Evolutionary conservation across 2,888 invertebrate genomes (phyloP), one percentile per base, ranked within the genome.

Genomic region (Linhomoeus sp.): DNA sequence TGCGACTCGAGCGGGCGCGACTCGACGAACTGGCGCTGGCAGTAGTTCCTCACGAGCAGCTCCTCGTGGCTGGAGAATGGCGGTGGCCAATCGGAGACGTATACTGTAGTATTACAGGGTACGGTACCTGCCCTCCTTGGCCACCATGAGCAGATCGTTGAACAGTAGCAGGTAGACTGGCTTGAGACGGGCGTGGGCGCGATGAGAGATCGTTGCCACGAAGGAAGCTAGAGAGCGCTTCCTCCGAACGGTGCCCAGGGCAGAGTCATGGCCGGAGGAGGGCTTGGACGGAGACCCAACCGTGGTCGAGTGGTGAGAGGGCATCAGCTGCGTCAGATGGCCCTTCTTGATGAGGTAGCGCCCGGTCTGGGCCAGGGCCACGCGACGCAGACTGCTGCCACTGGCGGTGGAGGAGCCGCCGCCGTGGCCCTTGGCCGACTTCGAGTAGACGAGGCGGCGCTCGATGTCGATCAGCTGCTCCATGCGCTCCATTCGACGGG

Each of bases 81-180:
- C 19, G 33, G 45, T 19, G 5, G 17, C 7, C 7, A 20, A 44
- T 41, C 12, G 9, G 17, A 25, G 22, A 15, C 5, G n/a, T 37
- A 40, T 40, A 20, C 12, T 17, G 38, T 12, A 33, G 12, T 33
- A 15, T 12, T 15, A 9, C n/a, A n/a, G n/a, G n/a, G n/a, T n/a
- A 12, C 12, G 59, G 57, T 56, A 72, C 71, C 70, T 58, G 59
- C 72, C 72, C 59, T 70, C 70, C 50, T 72, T 73, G 19, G 73
- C 68, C 22, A 94, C 75, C 55, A 94, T 75, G 50, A 94, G 76
- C 46, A 87, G 73, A 69, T 94, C 92, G 58, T 82, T 88, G 68
- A 94, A 87, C 38, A 94, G 75, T 68, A 87, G 83, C 50, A 90
- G 72, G 60, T 55, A n/a, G 37, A 43, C 15, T 3, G 17, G 7